Evolutionary conservation across 2,113 vertebrate genomes (phyloP).

Genomic region (Nymphicus hollandicus): DNA sequence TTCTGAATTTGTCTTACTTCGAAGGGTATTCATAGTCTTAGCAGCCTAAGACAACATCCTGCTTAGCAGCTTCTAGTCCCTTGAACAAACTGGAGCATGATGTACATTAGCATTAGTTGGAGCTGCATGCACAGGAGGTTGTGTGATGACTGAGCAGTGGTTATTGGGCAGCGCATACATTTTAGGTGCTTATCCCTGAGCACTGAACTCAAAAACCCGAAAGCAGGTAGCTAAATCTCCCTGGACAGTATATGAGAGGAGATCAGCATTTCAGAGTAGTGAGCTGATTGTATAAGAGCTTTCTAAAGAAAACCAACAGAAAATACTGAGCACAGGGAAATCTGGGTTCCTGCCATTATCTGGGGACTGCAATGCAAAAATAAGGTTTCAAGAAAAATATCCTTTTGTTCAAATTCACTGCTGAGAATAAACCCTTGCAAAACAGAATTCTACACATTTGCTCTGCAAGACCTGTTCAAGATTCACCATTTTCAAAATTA

Average conservation of each 20-base stretch:
- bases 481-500: not conserved
- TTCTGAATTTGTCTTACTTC: not conserved
- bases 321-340: not conserved
- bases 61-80: not conserved
- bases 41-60: not conserved
- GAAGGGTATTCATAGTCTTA: not conserved
- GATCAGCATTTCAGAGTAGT: not conserved
- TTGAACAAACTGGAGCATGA: not conserved
- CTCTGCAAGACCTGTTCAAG: not conserved
- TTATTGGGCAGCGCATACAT: not conserved
- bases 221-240: not conserved
- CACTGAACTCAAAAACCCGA: not conserved
- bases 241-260: not conserved
- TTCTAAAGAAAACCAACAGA: not conserved
- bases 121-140: not conserved
- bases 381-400: not conserved
- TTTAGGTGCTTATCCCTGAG: not conserved
- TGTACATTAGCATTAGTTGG: accelerated
- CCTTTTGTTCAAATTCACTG: not conserved
- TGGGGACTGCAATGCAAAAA: not conserved
- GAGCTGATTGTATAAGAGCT: not conserved
- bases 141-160: not conserved
- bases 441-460: not conserved
- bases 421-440: not conserved
- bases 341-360: not conserved